Base-by-base conservation (phyloP, 2,113 vertebrate genomes). In the Varanus salvator region DNA sequence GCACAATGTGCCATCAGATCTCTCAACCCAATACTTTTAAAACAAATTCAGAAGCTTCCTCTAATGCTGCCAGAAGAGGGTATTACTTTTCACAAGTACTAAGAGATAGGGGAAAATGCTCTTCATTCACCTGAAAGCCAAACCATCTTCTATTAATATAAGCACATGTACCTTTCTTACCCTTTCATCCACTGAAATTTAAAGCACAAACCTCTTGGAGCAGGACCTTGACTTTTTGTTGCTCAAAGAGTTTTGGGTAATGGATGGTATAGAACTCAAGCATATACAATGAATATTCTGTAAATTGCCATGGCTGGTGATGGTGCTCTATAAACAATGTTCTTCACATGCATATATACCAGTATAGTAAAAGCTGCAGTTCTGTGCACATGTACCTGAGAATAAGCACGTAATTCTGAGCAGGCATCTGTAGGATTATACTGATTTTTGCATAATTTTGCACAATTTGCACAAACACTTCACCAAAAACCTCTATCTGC, bases 401-500 rank as follows among this genome's bases (percentile, higher is more conserved):
- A 76, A 14, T 60, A 76, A 76, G 34, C 6, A 44, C 17, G 52
- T 71, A 8, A 8, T 72, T n/a, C 44, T 27, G 31, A 81, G 31
- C 23, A 34, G 7, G 4, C 6, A 34, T n/a, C 14, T n/a, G 34
- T 15, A 19, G 29, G 6, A 8, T 57, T 48, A 15, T 17, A 77
- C 25, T 8, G 3, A 64, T 64, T 74, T 57, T 74, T 48, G 38
- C 50, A 57, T 2, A 82, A 23, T 44, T 44, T 44, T 44, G 44
- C 14, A 48, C 34, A 21, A 6, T 83, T 88, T 89, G 15, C 0
- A 11, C 5, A 50, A 34, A 27, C 48, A 3, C 48, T 72, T 76
- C 44, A 0, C 8, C 21, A 1, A 72, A 86, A 68, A 38, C 9
- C 50, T 25, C 2, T 50, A 1, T 0, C 4, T 78, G 9, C 54